Conservation (phyloP, 1,140 invertebrate species). For the Marisa cornuarietis region DNA sequence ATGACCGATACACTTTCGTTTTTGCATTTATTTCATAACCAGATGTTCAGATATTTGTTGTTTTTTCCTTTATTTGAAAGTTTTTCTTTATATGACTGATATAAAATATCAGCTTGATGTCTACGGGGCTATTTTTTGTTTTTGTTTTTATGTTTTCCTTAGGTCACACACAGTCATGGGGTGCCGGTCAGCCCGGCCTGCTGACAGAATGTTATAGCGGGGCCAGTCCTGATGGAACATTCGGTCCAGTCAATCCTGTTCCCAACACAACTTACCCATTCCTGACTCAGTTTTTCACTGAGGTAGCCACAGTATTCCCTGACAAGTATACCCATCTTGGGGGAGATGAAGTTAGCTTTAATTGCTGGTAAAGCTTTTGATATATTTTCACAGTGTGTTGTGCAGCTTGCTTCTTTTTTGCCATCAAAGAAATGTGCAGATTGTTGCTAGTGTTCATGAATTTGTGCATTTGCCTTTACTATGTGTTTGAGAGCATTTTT, state of each 20-base stretch:
- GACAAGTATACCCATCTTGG: slow-evolving; percentile 71
- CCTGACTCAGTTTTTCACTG: slow-evolving; percentile 54
- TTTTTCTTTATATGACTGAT: no score
- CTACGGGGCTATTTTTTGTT: no score
- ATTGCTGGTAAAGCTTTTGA: slow-evolving; percentile 78
- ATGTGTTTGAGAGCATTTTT: neutral
- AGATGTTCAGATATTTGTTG: no score
- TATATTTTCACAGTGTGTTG: neutral
- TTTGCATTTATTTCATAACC: no score
- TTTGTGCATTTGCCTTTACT: neutral
- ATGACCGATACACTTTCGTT: no score
- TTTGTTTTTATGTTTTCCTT: neutral
- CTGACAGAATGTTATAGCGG: slow-evolving; percentile 76
- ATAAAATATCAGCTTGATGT: no score
- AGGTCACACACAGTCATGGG: slow-evolving; percentile 89
- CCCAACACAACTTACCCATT: slow-evolving; percentile 55
- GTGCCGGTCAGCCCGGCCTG: slow-evolving; percentile 75
- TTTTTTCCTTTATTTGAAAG: no score
- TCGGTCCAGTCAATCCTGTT: slow-evolving; percentile 70
- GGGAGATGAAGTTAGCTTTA: slow-evolving; percentile 88
- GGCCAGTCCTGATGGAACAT: slow-evolving; percentile 69
- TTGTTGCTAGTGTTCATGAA: neutral
- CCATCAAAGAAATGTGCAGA: neutral
- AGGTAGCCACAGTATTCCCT: slow-evolving; percentile 58
- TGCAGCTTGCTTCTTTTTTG: no score